phyloP scores from a whole-genome alignment of 2,113 vertebrate genomes.

The Callorhinus ursinus region DNA sequence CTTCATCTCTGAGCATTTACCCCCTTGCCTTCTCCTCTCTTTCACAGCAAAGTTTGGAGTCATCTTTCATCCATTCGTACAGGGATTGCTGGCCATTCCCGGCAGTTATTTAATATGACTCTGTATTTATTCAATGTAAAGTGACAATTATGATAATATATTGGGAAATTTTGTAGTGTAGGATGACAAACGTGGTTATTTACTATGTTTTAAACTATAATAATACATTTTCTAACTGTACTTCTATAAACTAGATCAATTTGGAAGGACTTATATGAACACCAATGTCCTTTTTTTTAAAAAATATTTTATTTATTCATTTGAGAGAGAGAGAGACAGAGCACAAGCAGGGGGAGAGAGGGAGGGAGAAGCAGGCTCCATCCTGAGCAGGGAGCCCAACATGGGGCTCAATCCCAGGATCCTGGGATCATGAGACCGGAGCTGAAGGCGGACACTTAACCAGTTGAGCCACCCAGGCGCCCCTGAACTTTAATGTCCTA shows the following conservation, averaged over 20 bases:
- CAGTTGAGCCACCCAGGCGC: not conserved
- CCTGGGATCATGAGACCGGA: not conserved
- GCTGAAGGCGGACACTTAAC: not conserved
- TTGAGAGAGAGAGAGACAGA: not conserved
- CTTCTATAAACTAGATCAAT: not conserved
- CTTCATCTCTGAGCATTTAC: no score
- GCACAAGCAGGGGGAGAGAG: not conserved
- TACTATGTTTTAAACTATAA: not conserved
- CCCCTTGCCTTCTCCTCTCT: no score
- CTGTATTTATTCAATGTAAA: not conserved
- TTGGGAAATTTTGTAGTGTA: not conserved
- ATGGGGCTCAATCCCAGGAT: not conserved
- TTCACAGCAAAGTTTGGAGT: no score
- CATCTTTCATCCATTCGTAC: no score
- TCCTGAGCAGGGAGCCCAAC: not conserved
- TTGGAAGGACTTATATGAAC: not conserved
- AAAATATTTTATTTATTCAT: not conserved
- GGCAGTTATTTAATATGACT: not conserved
- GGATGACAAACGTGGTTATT: not conserved
- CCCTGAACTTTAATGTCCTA: not conserved
- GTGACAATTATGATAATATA: not conserved
- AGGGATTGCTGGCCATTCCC: no score
- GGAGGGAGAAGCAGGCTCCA: not conserved
- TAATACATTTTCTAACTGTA: not conserved
- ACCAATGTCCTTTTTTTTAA: not conserved